Conservation (phyloP, 2,113 vertebrate genomes). For the Actenoides hombroni region DNA sequence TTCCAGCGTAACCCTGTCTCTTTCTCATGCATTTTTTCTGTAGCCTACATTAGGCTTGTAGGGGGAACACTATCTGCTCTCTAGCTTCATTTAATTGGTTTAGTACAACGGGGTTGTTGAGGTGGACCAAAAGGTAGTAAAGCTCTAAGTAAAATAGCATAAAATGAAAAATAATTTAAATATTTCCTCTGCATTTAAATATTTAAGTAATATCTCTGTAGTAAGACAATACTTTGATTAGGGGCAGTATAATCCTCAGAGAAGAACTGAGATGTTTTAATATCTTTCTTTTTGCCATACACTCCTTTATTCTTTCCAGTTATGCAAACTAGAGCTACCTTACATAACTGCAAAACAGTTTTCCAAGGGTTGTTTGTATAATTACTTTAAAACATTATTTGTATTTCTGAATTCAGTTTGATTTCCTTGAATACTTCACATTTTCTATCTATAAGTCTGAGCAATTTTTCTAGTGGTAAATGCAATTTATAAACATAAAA, state of each 20-base stretch:
- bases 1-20: not conserved
- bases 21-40: not conserved
- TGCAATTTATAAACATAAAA: not conserved
- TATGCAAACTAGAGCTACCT: not conserved
- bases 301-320: not conserved
- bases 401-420: not conserved
- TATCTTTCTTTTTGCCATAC: not conserved
- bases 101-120: not conserved
- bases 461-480: not conserved
- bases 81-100: not conserved
- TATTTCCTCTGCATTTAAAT: not conserved
- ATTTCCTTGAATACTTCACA: not conserved
- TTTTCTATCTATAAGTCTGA: not conserved
- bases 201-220: not conserved
- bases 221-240: not conserved
- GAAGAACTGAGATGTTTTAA: not conserved
- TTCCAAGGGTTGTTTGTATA: not conserved
- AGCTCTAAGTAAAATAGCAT: not conserved
- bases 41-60: not conserved
- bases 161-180: not conserved
- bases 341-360: not conserved
- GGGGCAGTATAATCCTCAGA: not conserved
- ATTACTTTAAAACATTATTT: not conserved
- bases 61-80: not conserved
- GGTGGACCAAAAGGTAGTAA: not conserved